Percentiles rank a stretch among this genome's conserved stretches.
Evolutionary conservation across 2,113 vertebrate species (phyloP).

Genomic region (Larimichthys polyactis): DNA sequence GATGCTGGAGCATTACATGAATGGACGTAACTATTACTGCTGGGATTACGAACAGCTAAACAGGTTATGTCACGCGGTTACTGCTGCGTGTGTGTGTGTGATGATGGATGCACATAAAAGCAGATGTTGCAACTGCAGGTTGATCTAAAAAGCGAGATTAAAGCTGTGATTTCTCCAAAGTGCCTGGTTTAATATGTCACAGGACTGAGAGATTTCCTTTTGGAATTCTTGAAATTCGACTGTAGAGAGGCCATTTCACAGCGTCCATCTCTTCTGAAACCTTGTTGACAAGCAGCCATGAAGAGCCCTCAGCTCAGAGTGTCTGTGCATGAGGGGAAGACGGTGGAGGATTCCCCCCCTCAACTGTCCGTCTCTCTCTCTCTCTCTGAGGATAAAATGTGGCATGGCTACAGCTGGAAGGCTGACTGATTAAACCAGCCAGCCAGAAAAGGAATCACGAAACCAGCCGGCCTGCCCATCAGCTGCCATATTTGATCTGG

Average conservation of each 20-base stretch:
- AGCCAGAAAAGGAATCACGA: conserved; percentile 57
- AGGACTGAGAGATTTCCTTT: conserved; percentile 11
- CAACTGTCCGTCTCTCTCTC: conserved; percentile 40
- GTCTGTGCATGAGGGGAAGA: conserved; percentile 33
- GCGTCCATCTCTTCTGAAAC: conserved; percentile 40
- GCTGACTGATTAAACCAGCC: conserved; percentile 51
- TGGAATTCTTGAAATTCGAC: conserved; percentile 26
- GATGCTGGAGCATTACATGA: conserved; percentile 11
- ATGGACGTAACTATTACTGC: neutral
- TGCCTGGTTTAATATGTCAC: neutral
- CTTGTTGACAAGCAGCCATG: conserved; percentile 56
- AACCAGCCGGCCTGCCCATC: conserved; percentile 38
- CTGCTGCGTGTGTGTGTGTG: neutral
- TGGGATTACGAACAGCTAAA: neutral
- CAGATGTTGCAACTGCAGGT: conserved; percentile 8
- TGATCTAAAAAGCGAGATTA: neutral
- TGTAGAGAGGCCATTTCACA: conserved; percentile 43
- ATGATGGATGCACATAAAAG: neutral
- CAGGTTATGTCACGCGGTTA: conserved; percentile 1
- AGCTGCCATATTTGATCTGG: conserved; percentile 14
- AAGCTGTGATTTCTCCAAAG: conserved; percentile 22
- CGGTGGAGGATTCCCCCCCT: conserved; percentile 66
- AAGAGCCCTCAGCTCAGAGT: conserved; percentile 33
- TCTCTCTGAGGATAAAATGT: conserved; percentile 46
- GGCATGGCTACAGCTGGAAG: conserved; percentile 57